Percentiles rank a stretch among this genome's conserved stretches.
phyloP scores from a whole-genome alignment of 2,797 vertebrate genomes.

The Thalassophryne amazonica region DNA sequence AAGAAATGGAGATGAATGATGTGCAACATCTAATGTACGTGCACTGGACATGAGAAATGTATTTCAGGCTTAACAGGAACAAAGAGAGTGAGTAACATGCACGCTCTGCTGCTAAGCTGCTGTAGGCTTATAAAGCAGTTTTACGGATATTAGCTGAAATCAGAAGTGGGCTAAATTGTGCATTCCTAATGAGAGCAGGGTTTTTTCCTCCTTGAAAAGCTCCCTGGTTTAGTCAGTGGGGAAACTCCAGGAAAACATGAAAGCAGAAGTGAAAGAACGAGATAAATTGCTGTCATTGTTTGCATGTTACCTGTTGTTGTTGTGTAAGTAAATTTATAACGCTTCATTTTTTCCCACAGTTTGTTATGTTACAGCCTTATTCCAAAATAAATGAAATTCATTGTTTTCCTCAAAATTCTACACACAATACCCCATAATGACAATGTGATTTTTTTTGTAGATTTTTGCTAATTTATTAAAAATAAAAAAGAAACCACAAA shows the following conservation, averaged over 20 bases:
- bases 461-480: too few relatives aligned
- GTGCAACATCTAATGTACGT: not conserved
- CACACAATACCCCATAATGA: too few relatives aligned
- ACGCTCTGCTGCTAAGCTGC: conserved; percentile 15
- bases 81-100: conserved; percentile 4
- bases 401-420: too few relatives aligned
- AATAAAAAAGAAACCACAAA: too few relatives aligned
- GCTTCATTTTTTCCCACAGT: too few relatives aligned
- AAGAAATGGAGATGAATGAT: not conserved
- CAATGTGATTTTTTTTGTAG: too few relatives aligned
- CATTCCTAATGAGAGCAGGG: conserved; percentile 36
- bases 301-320: not conserved
- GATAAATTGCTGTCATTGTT: conserved; percentile 1
- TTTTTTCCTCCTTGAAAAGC: conserved; percentile 20
- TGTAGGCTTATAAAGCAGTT: conserved; percentile 18
- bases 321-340: too few relatives aligned
- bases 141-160: conserved; percentile 23
- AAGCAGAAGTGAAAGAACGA: conserved; percentile 12
- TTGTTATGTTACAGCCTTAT: too few relatives aligned
- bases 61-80: conserved; percentile 1
- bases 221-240: not conserved
- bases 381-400: too few relatives aligned
- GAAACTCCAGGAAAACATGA: conserved; percentile 8
- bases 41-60: not conserved
- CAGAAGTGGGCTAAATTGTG: conserved; percentile 34